Evolutionary conservation across 1,140 invertebrate species (phyloP), one percentile per base, ranked within the genome.

Genomic region (Euwallacea fornicatus): DNA sequence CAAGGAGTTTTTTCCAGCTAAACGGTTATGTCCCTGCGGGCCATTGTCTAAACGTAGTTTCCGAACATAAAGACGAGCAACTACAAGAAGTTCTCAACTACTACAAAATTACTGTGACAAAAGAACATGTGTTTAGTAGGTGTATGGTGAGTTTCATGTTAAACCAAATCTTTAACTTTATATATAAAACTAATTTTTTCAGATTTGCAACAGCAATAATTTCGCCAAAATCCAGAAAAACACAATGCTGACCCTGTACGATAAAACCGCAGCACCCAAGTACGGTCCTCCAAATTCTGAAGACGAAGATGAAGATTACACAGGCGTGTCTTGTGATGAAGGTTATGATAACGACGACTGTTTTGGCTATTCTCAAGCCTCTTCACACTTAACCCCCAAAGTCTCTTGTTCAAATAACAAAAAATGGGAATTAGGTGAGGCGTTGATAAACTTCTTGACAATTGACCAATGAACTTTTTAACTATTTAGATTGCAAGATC

Each of bases 71-170:
- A 1, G 80, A 84, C 11, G 82, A 85, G 9, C 90, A 91, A 79
- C 75, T 89, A 1, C 75, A 81, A 53, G 85, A 89, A 76, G 85
- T 91, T 6, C 72, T 91, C 3, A 79, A 82, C 10, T 82, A 87
- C 76, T 91, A 88, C 75, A 87, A 89, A 73, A 80, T 93, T 13
- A 73, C 78, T 11, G 82, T 91, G 7, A 84, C 81, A 7, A 80
- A 84, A 68, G 78, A 83, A 47, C 85, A 91, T 80, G 85, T 91
- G 50, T 90, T 91, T 72, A 89, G 86, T 75, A 82, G 89, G 59
- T 92, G 90, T 79, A 83, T 86, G 78, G 85, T 88, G 76, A 77
- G 75, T 70, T 60, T 67, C 21, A 33, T 33, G 21, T 63, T 64
- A n/a, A 7, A 47, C 2, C 13, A n/a, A 44, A 42, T 43, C 41